Evolutionary conservation across 2,888 invertebrate species (phyloP).

Genomic region (Antitype chi): DNA sequence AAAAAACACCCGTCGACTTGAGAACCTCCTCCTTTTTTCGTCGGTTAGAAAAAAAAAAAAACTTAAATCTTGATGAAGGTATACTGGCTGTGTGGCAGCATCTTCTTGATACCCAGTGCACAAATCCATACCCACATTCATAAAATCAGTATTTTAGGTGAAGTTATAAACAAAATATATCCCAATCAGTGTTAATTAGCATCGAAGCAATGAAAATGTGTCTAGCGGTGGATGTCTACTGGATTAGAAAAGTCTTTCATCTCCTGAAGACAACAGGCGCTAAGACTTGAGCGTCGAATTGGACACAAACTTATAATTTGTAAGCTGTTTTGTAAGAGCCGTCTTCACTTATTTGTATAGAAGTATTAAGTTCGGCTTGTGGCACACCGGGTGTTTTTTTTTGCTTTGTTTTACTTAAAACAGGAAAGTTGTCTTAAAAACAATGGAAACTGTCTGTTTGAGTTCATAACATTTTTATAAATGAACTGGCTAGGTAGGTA

Average conservation of each 20-base stretch:
- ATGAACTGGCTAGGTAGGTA: too few relatives aligned
- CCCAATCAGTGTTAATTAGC: too few relatives aligned
- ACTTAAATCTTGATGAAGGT: not conserved
- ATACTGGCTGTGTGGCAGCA: too few relatives aligned
- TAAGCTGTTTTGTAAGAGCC: conserved; percentile 36
- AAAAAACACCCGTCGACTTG: too few relatives aligned
- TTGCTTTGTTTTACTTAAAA: not conserved
- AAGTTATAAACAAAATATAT: too few relatives aligned
- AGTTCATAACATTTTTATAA: not conserved
- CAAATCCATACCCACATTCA: too few relatives aligned
- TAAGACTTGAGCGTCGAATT: conserved; percentile 17
- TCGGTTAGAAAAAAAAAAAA: too few relatives aligned
- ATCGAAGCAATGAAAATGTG: not conserved
- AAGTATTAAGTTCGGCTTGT: conserved; percentile 12
- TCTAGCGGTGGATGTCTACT: not conserved
- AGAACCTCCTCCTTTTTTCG: too few relatives aligned
- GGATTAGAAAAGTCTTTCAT: conserved; percentile 5
- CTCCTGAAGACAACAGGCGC: conserved; percentile 22
- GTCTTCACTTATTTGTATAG: conserved; percentile 33
- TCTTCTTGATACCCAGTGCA: too few relatives aligned
- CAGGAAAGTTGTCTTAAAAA: not conserved
- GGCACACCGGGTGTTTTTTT: conserved; percentile 11
- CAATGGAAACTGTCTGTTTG: too few relatives aligned
- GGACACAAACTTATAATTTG: conserved; percentile 34
- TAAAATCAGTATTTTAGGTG: too few relatives aligned